Percentiles rank a stretch among this genome's conserved stretches.
phyloP scores from a whole-genome alignment of 2,797 vertebrate genomes.

The Phoebastria nigripes region DNA sequence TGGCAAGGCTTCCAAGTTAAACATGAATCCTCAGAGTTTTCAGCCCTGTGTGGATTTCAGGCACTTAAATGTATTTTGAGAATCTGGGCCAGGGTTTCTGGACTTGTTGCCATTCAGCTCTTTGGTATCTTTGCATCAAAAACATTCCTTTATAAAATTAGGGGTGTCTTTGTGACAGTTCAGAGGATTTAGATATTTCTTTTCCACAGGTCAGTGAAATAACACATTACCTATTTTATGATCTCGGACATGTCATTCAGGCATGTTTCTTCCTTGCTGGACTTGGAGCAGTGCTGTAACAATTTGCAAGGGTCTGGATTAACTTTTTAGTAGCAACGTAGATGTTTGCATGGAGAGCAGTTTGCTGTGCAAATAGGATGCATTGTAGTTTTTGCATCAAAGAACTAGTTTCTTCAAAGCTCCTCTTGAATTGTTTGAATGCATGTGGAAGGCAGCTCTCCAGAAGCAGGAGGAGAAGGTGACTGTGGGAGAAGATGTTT shows the following conservation, averaged over 20 bases:
- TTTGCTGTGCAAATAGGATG: not conserved
- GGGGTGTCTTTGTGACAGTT: not conserved
- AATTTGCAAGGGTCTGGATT: not conserved
- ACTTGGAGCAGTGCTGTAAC: not conserved
- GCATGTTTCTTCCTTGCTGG: not conserved
- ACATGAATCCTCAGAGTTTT: not conserved
- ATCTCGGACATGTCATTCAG: not conserved
- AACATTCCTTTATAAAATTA: not conserved
- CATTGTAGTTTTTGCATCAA: not conserved
- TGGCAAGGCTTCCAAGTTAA: not conserved
- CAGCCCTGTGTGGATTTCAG: not conserved
- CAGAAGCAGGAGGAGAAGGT: not conserved
- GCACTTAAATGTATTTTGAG: not conserved
- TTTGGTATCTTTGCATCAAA: not conserved
- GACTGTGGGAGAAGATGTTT: not conserved
- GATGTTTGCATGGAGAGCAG: not conserved
- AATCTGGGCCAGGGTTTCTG: not conserved
- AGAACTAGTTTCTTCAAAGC: not conserved
- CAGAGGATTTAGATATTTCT: not conserved
- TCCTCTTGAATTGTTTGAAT: not conserved
- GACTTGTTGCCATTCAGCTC: not conserved
- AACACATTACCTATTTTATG: not conserved
- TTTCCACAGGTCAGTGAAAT: not conserved
- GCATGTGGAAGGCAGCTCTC: not conserved
- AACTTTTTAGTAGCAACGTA: not conserved